A percentile compares a stretch with the other conserved stretches of the same genome.
Conservation (phyloP, 35 echinoderm and acorn worm genomes). For the Lytechinus pictus region DNA sequence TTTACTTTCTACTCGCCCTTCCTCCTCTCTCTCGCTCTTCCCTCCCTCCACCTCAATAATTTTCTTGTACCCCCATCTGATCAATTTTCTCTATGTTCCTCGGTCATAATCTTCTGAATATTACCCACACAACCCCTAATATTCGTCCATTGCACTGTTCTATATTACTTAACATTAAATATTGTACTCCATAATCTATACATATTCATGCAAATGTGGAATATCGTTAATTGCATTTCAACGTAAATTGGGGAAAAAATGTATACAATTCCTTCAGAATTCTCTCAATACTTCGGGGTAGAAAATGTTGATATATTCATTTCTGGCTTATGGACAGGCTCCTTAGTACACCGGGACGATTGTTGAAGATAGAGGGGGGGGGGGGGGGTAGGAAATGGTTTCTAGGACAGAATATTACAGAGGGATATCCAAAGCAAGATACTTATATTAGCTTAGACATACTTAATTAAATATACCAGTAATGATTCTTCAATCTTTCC, state of each 20-base stretch:
- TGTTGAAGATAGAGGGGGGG: too few species aligned
- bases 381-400: not conserved
- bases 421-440: not conserved
- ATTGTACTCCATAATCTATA: too few species aligned
- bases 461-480: not conserved
- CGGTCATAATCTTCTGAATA: too few species aligned
- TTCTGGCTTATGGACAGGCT: not conserved
- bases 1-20: too few species aligned
- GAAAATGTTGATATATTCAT: not conserved
- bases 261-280: too few species aligned
- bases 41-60: too few species aligned
- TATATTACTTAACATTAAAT: too few species aligned
- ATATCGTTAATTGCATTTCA: not conserved
- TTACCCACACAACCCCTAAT: too few species aligned
- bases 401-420: not conserved
- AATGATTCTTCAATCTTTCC: not conserved
- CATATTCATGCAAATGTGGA: not conserved
- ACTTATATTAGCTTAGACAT: not conserved
- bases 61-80: too few species aligned
- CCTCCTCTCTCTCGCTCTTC: too few species aligned
- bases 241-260: too few species aligned
- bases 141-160: not conserved
- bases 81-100: too few species aligned
- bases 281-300: not conserved
- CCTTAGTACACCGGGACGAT: not conserved